phyloP scores from a whole-genome alignment of 2,888 invertebrate species.

The Malthinus seriepunctatus region DNA sequence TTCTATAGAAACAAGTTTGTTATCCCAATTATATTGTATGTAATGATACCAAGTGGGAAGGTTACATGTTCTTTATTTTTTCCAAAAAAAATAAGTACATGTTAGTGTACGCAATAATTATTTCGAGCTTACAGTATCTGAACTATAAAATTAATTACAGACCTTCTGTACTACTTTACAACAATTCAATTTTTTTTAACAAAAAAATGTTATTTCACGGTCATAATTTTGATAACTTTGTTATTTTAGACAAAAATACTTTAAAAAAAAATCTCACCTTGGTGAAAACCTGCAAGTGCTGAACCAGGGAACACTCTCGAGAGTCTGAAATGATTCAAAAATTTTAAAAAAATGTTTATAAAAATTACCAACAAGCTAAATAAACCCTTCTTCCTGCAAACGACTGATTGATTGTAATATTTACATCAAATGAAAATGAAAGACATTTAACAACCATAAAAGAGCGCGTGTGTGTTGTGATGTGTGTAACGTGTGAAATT shows the following conservation, averaged over 20 bases:
- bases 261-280: conserved; percentile 60
- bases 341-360: conserved; percentile 6
- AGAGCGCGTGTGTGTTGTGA: background rate
- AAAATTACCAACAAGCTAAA: conserved; percentile 32
- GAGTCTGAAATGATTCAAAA: conserved; percentile 64
- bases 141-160: conserved; percentile 7
- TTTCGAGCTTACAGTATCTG: conserved; percentile 4
- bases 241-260: background rate
- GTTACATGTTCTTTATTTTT: background rate
- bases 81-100: background rate
- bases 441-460: conserved; percentile 4
- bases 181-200: background rate
- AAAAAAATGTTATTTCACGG: conserved; percentile 1
- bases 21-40: background rate
- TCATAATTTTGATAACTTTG: conserved; percentile 2
- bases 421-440: background rate
- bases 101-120: background rate
- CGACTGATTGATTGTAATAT: conserved; percentile 10
- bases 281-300: conserved; percentile 78
- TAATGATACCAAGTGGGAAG: background rate
- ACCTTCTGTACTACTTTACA: conserved; percentile 3
- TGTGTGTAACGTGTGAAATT: no score
- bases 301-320: conserved; percentile 79
- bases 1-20: conserved; percentile 3
- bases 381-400: conserved; percentile 42